A percentile compares a stretch with the other conserved stretches of the same genome.
phyloP scores from a whole-genome alignment of 2,888 invertebrate genomes.

The Drosophila helvetica region DNA sequence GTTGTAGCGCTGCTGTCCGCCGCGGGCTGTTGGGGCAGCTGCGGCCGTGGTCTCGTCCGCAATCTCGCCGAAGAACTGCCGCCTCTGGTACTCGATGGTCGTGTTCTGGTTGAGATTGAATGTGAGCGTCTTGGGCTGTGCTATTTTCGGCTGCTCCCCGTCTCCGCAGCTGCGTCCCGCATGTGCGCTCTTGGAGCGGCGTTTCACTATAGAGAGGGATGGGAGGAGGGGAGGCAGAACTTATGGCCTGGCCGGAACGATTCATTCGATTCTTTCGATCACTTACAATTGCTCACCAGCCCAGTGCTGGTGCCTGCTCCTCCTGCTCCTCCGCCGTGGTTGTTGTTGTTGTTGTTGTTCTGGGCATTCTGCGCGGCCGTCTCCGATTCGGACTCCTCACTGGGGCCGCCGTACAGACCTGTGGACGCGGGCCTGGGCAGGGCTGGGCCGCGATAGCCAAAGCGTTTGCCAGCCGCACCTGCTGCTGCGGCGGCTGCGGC shows the following conservation, averaged over 20 bases:
- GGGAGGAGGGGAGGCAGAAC: neutral
- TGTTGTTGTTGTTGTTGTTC: constrained; percentile 56
- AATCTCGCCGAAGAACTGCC: constrained; percentile 81
- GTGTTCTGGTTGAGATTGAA: constrained; percentile 84
- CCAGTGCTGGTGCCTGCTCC: constrained; percentile 33
- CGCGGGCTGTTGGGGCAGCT: constrained; percentile 2
- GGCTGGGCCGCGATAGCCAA: constrained; percentile 90
- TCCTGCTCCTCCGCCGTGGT: constrained; percentile 15
- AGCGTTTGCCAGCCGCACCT: constrained; percentile 87
- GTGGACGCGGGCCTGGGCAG: constrained; percentile 85
- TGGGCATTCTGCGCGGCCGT: constrained; percentile 57
- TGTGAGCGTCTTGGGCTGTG: constrained; percentile 82
- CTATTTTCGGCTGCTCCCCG: constrained; percentile 80
- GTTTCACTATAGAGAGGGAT: constrained; percentile 75
- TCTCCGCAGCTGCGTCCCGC: constrained; percentile 80
- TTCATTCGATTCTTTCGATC: neutral
- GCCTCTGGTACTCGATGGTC: constrained; percentile 82
- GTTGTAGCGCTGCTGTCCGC: constrained; percentile 71
- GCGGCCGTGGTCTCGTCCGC: constrained; percentile 50
- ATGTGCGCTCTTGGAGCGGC: constrained; percentile 84
- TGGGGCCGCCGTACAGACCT: constrained; percentile 86
- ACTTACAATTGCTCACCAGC: constrained; percentile 81
- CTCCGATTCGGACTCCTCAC: constrained; percentile 52
- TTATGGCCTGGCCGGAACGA: neutral
- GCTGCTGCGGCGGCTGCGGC: constrained; percentile 3